These are phyloP conservation scores for Thunnus thynnus DNA, from an alignment of 2,113 vertebrate species.

Conservation along the genomic window DNA sequence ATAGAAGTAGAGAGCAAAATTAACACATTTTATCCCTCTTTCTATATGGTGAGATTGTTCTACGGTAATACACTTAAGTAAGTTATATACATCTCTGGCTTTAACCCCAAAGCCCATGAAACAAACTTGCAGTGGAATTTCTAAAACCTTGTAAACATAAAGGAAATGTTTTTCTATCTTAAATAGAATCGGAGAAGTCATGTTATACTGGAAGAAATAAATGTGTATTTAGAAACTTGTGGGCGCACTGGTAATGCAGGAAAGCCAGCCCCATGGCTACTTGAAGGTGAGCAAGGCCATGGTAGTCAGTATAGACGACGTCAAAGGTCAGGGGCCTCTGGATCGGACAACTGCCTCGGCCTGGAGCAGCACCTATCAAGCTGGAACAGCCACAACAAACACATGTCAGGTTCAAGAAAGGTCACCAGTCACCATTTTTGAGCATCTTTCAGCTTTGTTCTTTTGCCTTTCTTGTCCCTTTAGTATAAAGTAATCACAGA, in stretches of 20 bases:
- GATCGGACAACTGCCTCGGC: slow-evolving; percentile 82
- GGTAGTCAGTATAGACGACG: slow-evolving; percentile 85
- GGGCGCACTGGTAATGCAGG: slow-evolving; percentile 76
- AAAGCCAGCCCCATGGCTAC: slow-evolving; percentile 83
- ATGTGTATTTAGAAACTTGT: not conserved
- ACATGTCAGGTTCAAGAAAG: slow-evolving; percentile 11
- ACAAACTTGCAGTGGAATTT: too few species aligned
- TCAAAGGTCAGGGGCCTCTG: slow-evolving; percentile 80
- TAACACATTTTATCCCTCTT: too few species aligned
- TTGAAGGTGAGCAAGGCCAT: slow-evolving; percentile 80
- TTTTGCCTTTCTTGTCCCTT: not conserved
- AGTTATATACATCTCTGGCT: too few species aligned
- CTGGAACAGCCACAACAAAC: slow-evolving; percentile 60
- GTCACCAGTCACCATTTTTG: not conserved
- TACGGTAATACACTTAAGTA: too few species aligned
- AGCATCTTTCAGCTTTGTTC: not conserved
- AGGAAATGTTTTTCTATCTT: too few species aligned
- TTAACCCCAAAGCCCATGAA: too few species aligned
- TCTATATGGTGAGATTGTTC: too few species aligned
- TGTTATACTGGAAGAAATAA: too few species aligned
- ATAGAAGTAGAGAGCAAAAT: too few species aligned
- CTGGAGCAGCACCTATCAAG: slow-evolving; percentile 81
- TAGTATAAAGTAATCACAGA: not conserved
- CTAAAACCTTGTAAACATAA: too few species aligned
- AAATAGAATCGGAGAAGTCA: too few species aligned